Evolutionary conservation across 2,113 vertebrate species (phyloP).

Genomic region (Murina feae): DNA sequence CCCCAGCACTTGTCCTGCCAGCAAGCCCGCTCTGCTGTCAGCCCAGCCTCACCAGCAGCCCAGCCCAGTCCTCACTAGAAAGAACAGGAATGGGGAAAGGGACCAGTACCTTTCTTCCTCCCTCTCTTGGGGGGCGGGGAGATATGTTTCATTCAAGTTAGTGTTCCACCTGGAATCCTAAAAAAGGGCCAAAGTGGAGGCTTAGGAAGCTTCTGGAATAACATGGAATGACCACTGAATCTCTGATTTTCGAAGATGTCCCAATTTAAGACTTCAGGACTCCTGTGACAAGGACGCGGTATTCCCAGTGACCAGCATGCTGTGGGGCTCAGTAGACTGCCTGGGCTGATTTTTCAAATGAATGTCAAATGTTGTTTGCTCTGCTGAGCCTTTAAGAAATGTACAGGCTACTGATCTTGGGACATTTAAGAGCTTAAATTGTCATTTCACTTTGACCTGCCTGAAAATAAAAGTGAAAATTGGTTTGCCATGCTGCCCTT

Average conservation of each 20-base stretch:
- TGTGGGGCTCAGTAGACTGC: not conserved
- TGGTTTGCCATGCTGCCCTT: not conserved
- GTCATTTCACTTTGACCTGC: slow-evolving; percentile 17
- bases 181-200: not conserved
- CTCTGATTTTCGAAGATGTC: not conserved
- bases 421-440: not conserved
- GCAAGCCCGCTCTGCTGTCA: not conserved
- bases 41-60: not conserved
- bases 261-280: not conserved
- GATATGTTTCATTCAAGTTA: not conserved
- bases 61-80: not conserved
- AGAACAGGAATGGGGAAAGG: not conserved
- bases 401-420: not conserved
- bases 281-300: not conserved
- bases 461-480: slow-evolving; percentile 4
- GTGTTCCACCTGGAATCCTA: not conserved
- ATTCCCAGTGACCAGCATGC: not conserved
- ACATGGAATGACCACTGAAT: not conserved
- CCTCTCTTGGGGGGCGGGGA: not conserved
- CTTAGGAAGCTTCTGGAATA: not conserved
- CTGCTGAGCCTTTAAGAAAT: not conserved
- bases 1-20: not conserved
- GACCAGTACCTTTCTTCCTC: not conserved
- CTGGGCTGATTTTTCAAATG: not conserved
- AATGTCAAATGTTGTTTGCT: not conserved